Conservation (phyloP, 1,140 invertebrate genomes). For the Apocrypta bakeri region DNA sequence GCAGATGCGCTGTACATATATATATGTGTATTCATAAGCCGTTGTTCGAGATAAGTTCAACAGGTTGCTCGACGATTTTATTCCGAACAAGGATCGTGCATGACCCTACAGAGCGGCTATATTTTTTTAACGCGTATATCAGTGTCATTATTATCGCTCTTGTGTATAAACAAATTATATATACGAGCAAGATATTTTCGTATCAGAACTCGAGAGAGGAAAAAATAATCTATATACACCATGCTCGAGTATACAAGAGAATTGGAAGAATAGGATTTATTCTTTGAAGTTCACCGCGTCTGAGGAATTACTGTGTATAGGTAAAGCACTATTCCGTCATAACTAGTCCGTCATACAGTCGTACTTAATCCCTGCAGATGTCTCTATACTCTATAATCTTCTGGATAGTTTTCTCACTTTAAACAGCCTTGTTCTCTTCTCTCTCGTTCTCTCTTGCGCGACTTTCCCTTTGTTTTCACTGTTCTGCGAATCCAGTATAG, state of each 20-base stretch:
- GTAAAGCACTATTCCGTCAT: too few species aligned
- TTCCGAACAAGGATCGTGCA: background rate
- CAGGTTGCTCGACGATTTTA: constrained; percentile 25
- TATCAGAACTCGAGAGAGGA: background rate
- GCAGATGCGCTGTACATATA: background rate
- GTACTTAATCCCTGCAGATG: background rate
- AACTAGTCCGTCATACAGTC: background rate
- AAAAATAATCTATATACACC: background rate
- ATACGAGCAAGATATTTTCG: too few species aligned
- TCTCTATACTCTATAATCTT: background rate
- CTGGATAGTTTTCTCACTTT: background rate
- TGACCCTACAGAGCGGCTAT: too few species aligned
- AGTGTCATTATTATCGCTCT: too few species aligned
- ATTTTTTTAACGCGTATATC: background rate
- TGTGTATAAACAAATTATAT: too few species aligned
- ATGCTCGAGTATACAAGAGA: too few species aligned
- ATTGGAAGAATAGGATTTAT: too few species aligned
- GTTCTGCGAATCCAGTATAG: background rate
- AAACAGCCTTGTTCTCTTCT: background rate
- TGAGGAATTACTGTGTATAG: too few species aligned
- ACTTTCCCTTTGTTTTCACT: constrained; percentile 11
- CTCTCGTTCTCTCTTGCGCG: background rate
- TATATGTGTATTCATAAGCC: background rate
- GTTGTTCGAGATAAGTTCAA: constrained; percentile 12
- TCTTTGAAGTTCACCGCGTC: too few species aligned